These are phyloP conservation scores for Rhorus exstirpatorius DNA, from an alignment of 2,888 invertebrate species.

Conservation along the genomic window DNA sequence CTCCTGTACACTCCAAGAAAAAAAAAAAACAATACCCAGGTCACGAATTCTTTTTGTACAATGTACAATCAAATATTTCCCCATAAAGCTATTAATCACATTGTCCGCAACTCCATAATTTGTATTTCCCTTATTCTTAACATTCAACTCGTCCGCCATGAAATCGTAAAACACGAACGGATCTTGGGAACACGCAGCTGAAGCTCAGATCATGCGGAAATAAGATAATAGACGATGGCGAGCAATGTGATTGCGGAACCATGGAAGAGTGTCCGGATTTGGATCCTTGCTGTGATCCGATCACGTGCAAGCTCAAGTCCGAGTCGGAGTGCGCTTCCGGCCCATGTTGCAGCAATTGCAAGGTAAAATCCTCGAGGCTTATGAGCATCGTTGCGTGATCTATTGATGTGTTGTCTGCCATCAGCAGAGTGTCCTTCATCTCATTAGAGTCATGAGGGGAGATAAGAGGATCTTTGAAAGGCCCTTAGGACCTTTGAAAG, in stretches of 20 bases:
- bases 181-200: slow-evolving; percentile 56
- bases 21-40: no score
- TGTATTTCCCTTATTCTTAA: not conserved
- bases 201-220: slow-evolving; percentile 95
- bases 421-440: no score
- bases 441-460: no score
- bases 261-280: slow-evolving; percentile 94
- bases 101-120: not conserved
- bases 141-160: not conserved
- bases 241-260: slow-evolving; percentile 99
- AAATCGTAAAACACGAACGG: slow-evolving; percentile 17
- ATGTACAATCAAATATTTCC: not conserved
- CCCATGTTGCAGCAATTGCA: slow-evolving; percentile 96
- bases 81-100: not conserved
- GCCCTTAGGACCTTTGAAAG: no score
- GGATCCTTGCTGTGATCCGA: slow-evolving; percentile 99
- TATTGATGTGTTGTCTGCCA: no score
- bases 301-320: slow-evolving; percentile 97
- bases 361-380: slow-evolving; percentile 88
- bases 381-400: no score
- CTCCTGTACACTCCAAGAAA: no score
- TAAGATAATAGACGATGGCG: slow-evolving; percentile 96
- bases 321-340: slow-evolving; percentile 98
- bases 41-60: not conserved
- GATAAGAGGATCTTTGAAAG: no score